These are phyloP conservation scores for Corythaeola cristata DNA, from an alignment of 2,113 vertebrate genomes.

Conservation along the genomic window DNA sequence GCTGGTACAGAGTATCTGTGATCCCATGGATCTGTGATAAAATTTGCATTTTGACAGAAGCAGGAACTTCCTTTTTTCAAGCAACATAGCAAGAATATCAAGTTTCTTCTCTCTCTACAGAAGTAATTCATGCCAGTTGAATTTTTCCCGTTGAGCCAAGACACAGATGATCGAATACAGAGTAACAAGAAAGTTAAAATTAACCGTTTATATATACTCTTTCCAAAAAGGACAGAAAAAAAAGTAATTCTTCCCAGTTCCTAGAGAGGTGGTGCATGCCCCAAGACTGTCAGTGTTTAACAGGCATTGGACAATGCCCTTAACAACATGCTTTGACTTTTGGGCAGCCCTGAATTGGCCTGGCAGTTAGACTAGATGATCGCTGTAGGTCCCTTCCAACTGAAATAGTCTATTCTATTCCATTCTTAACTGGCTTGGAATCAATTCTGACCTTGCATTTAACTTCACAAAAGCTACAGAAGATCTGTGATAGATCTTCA, in stretches of 20 bases:
- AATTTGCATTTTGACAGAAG: neutral
- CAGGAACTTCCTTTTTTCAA: neutral
- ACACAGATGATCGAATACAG: neutral
- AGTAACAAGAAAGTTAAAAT: neutral
- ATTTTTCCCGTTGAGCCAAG: neutral
- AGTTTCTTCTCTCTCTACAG: neutral
- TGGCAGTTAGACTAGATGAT: neutral
- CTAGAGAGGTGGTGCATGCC: neutral
- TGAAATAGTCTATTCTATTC: neutral
- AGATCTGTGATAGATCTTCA: neutral
- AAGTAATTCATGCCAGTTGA: neutral
- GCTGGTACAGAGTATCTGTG: neutral
- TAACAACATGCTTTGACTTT: neutral
- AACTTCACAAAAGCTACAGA: neutral
- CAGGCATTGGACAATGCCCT: neutral
- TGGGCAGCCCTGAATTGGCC: neutral
- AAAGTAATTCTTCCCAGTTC: neutral
- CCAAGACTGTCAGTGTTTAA: neutral
- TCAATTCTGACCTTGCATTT: neutral
- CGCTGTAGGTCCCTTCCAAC: neutral
- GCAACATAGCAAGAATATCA: neutral
- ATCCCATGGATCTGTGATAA: neutral
- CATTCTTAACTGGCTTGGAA: neutral
- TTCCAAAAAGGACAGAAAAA: neutral
- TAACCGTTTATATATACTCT: neutral